Base-by-base conservation (phyloP, 30 jellyfish, hydroid and myxozoan genomes). In the Aurelia aurita region DNA sequence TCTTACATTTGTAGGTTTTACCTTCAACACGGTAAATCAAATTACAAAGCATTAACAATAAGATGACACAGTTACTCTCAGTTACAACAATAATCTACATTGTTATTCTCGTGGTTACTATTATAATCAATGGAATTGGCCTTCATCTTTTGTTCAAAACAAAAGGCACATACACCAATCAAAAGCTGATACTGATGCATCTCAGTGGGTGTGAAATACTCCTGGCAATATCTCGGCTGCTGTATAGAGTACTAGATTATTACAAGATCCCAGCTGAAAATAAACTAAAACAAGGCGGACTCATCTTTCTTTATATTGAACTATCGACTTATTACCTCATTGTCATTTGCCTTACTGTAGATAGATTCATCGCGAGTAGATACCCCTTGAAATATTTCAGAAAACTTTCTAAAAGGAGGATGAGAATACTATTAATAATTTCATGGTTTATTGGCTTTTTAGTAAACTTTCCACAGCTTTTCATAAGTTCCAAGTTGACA, bases 261-360 rank as follows among this genome's bases (percentile, higher is more conserved):
- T 44, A 69, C 65, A 6, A 69, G 27, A 69, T 69, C n/a, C 81
- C 81, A 35, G 29, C 20, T 5, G 81, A 69, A 6, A 16, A 44
- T 39, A 69, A 18, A 8, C 53, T 20, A 45, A 69, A 69, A 27
- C 81, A 12, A 7, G 65, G 21, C 14, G 63, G 51, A 14, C 39
- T 69, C 6, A 47, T 35, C 8, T 35, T 35, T 15, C 34, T 69
- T 14, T 69, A 69, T 35, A 43, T 69, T 26, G 65, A 44, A 23
- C 65, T 69, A 69, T 69, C 81, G 18, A 69, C 65, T 63, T 69
- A 69, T 69, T 69, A 69, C 81, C 53, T 69, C 20, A 15, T 69
- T 9, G 58, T 69, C 3, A 69, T 69, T 5, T 35, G 65, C 81
- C 65, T 69, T 3, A 32, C 81, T 12, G 65, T 43, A 10, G 81